Conservation (phyloP, 2,888 invertebrate genomes). For the Eupithecia vulgata region DNA sequence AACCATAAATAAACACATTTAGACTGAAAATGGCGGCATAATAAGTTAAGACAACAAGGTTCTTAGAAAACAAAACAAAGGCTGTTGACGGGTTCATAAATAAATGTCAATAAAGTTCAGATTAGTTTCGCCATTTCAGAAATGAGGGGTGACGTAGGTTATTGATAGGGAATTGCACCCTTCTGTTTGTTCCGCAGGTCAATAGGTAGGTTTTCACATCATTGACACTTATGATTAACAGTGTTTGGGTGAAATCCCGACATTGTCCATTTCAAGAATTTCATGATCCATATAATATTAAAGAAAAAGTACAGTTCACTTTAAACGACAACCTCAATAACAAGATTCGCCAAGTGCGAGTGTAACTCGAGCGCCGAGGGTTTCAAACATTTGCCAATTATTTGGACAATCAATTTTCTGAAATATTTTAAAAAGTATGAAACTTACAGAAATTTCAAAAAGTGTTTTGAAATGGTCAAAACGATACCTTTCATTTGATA, state of each 20-base stretch:
- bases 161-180: constrained; percentile 16
- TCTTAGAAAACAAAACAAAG: constrained; percentile 54
- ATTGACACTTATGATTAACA: too few relatives aligned
- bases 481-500: too few relatives aligned
- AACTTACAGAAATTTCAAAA: too few relatives aligned
- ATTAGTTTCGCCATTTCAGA: constrained; percentile 43
- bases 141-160: constrained; percentile 25
- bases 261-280: not conserved
- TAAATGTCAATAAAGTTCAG: constrained; percentile 58
- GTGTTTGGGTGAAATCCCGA: not conserved
- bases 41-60: constrained; percentile 29
- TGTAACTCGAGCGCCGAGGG: too few relatives aligned
- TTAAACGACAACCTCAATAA: too few relatives aligned
- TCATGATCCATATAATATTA: not conserved
- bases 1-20: constrained; percentile 24
- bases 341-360: too few relatives aligned
- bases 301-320: too few relatives aligned
- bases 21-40: constrained; percentile 18
- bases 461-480: too few relatives aligned
- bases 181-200: constrained; percentile 40
- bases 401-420: too few relatives aligned
- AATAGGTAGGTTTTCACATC: constrained; percentile 11
- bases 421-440: too few relatives aligned
- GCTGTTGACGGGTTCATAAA: constrained; percentile 50
- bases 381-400: too few relatives aligned